These are phyloP conservation scores for Wiebesia pumilae DNA, from an alignment of 1,140 invertebrate species.

Conservation along the genomic window DNA sequence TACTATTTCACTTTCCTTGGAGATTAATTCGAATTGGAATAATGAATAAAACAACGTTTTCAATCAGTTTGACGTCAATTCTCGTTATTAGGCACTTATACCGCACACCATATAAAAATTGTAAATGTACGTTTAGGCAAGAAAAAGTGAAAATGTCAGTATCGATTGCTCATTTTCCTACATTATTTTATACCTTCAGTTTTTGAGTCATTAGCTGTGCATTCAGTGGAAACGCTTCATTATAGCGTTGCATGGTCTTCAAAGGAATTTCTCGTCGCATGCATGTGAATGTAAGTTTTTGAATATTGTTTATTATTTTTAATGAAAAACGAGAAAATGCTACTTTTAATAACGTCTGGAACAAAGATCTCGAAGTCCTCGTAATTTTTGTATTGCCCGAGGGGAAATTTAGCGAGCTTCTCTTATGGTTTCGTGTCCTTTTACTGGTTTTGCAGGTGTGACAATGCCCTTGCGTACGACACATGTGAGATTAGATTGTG, in stretches of 20 bases:
- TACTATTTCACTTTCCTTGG: neutral
- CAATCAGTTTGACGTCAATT: neutral
- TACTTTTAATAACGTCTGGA: constrained; percentile 27
- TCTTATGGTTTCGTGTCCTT: constrained; percentile 16
- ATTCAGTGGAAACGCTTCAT: neutral
- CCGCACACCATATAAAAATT: neutral
- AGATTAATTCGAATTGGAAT: neutral
- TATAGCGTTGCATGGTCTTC: neutral
- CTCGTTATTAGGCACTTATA: neutral
- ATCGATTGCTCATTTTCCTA: neutral
- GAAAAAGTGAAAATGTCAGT: neutral
- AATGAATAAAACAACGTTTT: neutral
- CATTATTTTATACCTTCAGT: neutral
- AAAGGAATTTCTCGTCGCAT: constrained; percentile 5
- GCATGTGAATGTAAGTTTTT: constrained; percentile 5
- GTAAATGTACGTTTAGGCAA: constrained; percentile 18
- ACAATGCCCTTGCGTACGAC: constrained; percentile 37
- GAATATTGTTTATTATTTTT: neutral
- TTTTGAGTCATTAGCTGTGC: neutral
- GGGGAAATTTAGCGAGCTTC: constrained; percentile 18
- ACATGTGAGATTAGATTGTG: constrained; percentile 53
- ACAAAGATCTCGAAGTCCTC: constrained; percentile 37
- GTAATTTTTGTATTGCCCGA: constrained; percentile 19
- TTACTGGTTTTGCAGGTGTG: constrained; percentile 39
- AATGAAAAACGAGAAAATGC: neutral